phyloP scores from a whole-genome alignment of 2,797 vertebrate genomes.

The Myotis planiceps region DNA sequence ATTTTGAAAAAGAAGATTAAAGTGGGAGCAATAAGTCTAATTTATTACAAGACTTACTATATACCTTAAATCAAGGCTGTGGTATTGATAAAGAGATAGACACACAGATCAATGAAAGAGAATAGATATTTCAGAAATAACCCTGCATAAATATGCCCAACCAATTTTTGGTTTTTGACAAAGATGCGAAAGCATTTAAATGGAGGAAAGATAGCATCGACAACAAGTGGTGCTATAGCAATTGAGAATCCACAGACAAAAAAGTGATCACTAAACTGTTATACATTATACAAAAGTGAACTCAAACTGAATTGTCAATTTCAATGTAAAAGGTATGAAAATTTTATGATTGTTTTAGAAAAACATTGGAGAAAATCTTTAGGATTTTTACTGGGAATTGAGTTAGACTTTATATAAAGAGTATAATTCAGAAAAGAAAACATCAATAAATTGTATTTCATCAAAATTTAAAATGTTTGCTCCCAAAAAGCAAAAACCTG shows the following conservation, averaged over 20 bases:
- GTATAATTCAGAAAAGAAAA: not conserved
- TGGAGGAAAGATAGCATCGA: not conserved
- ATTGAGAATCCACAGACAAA: not conserved
- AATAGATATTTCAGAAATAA: not conserved
- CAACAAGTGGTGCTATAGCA: not conserved
- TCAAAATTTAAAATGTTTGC: not conserved
- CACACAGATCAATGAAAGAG: not conserved
- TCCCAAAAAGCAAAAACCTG: not conserved
- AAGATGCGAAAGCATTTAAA: not conserved
- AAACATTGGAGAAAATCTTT: not conserved
- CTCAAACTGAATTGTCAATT: not conserved
- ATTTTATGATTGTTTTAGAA: not conserved
- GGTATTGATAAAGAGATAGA: not conserved
- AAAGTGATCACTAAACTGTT: not conserved
- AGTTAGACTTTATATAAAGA: not conserved
- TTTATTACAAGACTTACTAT: not conserved
- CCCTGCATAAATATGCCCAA: not conserved
- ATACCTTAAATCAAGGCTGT: not conserved
- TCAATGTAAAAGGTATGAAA: not conserved
- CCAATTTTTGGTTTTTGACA: not conserved
- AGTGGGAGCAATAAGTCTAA: not conserved
- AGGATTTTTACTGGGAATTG: not conserved
- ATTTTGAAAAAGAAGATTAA: not conserved
- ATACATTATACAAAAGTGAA: not conserved
- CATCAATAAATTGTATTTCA: not conserved